Conservation (phyloP, 2,888 invertebrate genomes). For the Drosophila kambysellisi region DNA sequence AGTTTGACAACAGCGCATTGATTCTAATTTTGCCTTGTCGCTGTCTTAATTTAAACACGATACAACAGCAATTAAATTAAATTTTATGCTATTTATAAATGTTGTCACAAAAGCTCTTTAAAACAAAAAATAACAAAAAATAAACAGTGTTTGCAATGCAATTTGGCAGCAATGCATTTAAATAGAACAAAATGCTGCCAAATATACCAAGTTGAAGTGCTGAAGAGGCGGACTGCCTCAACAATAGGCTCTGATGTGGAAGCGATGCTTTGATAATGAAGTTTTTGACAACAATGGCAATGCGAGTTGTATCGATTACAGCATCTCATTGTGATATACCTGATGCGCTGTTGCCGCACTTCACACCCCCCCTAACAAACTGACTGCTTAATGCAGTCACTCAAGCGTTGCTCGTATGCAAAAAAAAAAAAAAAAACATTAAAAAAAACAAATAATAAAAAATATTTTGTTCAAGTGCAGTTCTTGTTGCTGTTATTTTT, state of each 20-base stretch:
- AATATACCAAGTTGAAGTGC: conserved; percentile 1
- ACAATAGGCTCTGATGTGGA: conserved; percentile 30
- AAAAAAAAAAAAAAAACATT: conserved; percentile 15
- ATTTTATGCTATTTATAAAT: conserved; percentile 1
- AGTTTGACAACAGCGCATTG: conserved; percentile 30
- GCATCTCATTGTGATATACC: conserved; percentile 31
- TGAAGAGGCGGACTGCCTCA: conserved; percentile 23
- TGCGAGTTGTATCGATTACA: conserved; percentile 38
- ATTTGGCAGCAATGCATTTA: conserved; percentile 10
- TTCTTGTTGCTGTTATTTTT: conserved; percentile 45
- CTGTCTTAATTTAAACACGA: conserved; percentile 1
- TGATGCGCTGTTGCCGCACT: conserved; percentile 51
- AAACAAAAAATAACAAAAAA: not conserved
- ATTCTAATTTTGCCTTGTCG: not conserved
- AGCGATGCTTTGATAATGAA: conserved; percentile 26
- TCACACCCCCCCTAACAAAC: conserved; percentile 30
- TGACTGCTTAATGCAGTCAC: conserved; percentile 60
- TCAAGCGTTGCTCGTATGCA: conserved; percentile 56
- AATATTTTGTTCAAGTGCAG: conserved; percentile 63
- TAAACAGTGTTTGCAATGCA: not conserved
- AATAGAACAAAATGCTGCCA: conserved; percentile 2
- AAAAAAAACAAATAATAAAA: conserved; percentile 18
- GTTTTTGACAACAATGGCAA: conserved; percentile 27
- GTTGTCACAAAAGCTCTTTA: too few relatives aligned
- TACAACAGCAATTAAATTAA: not conserved